Conservation (phyloP, 1,140 invertebrate species). For the Scaptomyza montana region DNA sequence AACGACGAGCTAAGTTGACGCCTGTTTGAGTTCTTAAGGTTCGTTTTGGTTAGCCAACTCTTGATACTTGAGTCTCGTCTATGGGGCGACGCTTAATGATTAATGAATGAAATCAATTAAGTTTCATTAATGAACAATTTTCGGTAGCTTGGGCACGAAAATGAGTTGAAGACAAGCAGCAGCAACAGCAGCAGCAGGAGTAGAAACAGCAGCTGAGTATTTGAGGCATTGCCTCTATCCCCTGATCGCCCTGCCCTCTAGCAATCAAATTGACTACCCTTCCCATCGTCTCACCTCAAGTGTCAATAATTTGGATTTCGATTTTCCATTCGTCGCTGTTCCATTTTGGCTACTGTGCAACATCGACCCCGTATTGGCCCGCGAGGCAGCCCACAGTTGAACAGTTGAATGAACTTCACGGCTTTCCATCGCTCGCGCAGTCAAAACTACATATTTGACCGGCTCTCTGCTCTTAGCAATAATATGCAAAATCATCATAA, state of each 20-base stretch:
- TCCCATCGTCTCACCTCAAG: conserved; percentile 65
- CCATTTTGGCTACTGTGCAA: conserved; percentile 37
- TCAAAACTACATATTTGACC: conserved; percentile 5
- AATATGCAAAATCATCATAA: conserved; percentile 80
- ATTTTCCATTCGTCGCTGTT: conserved; percentile 47
- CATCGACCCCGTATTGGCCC: conserved; percentile 10
- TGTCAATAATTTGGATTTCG: conserved; percentile 77
- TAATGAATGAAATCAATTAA: conserved; percentile 83
- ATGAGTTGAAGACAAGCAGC: conserved; percentile 49
- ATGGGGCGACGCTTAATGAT: conserved; percentile 65
- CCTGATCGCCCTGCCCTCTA: conserved; percentile 22
- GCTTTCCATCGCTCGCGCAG: conserved; percentile 7
- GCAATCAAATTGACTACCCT: background rate
- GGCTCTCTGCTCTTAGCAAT: conserved; percentile 1
- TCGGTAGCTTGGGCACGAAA: conserved; percentile 54
- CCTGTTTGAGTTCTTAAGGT: conserved; percentile 22
- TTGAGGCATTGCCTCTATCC: background rate
- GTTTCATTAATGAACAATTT: conserved; percentile 83
- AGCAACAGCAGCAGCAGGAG: conserved; percentile 49
- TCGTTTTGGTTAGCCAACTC: conserved; percentile 2
- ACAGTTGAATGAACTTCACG: conserved; percentile 75
- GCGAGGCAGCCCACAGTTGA: conserved; percentile 23
- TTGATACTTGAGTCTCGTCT: background rate
- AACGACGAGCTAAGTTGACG: background rate
- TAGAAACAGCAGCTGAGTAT: conserved; percentile 39